Percentiles rank a stretch among this genome's conserved stretches.
These are phyloP conservation scores for Muntiacus muntjak DNA, from an alignment of 2,113 vertebrate species.

Conservation along the genomic window DNA sequence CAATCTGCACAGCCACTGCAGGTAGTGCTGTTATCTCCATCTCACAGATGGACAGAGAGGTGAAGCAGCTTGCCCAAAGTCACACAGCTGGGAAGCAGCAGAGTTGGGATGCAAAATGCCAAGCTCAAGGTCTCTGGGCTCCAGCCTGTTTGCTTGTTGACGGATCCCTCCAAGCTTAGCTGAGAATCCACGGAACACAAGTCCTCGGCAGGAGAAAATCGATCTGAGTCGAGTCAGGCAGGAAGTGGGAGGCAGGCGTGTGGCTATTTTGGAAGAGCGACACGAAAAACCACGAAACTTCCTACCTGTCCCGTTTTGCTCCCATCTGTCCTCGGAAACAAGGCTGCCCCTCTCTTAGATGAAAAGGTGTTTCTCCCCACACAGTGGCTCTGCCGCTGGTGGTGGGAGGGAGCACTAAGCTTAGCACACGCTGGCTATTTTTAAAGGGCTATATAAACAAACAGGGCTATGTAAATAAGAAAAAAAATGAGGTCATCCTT, in stretches of 20 bases:
- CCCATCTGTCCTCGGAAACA: slow-evolving; percentile 62
- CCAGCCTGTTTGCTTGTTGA: not conserved
- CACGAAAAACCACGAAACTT: slow-evolving; percentile 63
- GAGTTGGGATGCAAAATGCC: not conserved
- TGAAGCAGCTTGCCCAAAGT: not conserved
- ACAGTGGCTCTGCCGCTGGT: slow-evolving; percentile 30
- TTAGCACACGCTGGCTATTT: slow-evolving; percentile 69
- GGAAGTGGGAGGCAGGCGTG: slow-evolving; percentile 64
- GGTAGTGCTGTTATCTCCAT: no score
- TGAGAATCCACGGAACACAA: slow-evolving; percentile 2
- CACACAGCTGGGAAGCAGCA: not conserved
- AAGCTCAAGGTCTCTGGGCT: not conserved
- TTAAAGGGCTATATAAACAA: slow-evolving; percentile 71
- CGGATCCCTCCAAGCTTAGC: not conserved
- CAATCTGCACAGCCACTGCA: not conserved
- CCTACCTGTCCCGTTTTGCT: slow-evolving; percentile 70
- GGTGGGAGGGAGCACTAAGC: slow-evolving; percentile 60
- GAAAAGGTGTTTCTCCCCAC: slow-evolving; percentile 66
- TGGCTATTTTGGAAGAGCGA: slow-evolving; percentile 71
- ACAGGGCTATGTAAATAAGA: slow-evolving; percentile 73
- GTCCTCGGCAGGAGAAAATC: slow-evolving; percentile 6
- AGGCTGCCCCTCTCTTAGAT: slow-evolving; percentile 70
- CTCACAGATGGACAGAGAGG: not conserved
- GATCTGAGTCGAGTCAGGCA: not conserved
- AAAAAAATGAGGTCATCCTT: slow-evolving; percentile 74